Base-by-base conservation (phyloP, 2,113 vertebrate genomes). In the Columbina picui region DNA sequence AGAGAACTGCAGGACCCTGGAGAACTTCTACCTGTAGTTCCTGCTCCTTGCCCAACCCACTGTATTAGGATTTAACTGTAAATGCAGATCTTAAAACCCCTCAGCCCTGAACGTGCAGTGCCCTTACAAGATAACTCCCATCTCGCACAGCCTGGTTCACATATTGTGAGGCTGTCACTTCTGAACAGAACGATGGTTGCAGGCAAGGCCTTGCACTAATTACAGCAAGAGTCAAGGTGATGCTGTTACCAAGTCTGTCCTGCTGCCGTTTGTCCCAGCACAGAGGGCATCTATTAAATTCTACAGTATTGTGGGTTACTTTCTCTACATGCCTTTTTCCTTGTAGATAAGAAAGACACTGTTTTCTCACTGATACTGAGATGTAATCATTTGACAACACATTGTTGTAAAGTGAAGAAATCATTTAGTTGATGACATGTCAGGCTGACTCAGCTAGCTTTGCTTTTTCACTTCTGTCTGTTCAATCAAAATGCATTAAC, bases 1-100 rank as follows among this genome's bases (percentile, higher is more conserved):
- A 98, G 97, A 97, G 98, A 98, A 79, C 98, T 97, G 88, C 98
- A 98, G 91, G 98, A 98, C 64, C 97, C 98, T 79, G 98, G 96
- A 79, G 69, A 81, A 87, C 97, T 98, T 95, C 97, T 98, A 57
- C 93, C 96, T 88, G 97, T 68, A 68, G 97, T 96, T 85, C 96
- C 91, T 95, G 97, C 96, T 85, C 96, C 91, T 95, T 97, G 98
- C 94, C 96, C 96, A 83, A 95, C 92, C 97, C 98, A 98, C 97
- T 97, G 91, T 11, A 5, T 80, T 29, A 87, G 60, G 30, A 91
- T 56, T 34, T 32, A 86, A 18, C 52, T 89, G 67, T 47, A 59
- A 90, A 87, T 2, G 21, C 67, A 65, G 3, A n/a, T 79, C 68
- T 41, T 87, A 38, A 84, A 89, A 27, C 47, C 9, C 4, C 7